Evolutionary conservation across 2,797 vertebrate genomes (phyloP), one percentile per base, ranked within the genome.

Genomic region (Cyprinella venusta): DNA sequence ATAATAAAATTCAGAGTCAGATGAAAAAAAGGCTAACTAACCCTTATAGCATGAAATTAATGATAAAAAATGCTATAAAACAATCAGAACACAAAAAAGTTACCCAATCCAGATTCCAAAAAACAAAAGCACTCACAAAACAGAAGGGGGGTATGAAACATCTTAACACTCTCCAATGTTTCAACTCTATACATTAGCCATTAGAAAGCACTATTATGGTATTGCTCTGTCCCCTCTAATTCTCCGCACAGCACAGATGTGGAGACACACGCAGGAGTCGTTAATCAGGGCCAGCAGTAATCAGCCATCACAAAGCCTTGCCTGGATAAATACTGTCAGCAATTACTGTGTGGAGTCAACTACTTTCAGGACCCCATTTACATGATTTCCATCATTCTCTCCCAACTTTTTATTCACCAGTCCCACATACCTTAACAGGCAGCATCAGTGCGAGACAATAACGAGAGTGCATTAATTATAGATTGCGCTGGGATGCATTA

Each of bases 151-250:
- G 45, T 75, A n/a, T n/a, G n/a, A n/a, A 77, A 24, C 78, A 76
- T 67, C 88, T 88, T 72, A 88, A 79, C 77, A 84, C 81, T 84
- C 82, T 90, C 80, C 78, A 67, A 84, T 90, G 85, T 87, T 85
- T 88, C 87, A 88, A 92, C 89, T 91, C 88, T 90, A 75, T 91
- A 87, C 86, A 88, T 91, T 90, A 93, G 89, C 89, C 84, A 83
- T 87, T 88, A 79, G 88, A 93, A 91, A 93, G 91, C 90, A 90
- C 87, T 90, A 91, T 90, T 91, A 92, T 90, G 92, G 90, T 91
- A 91, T 92, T 91, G 91, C 88, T 91, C 88, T 92, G 92, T 94
- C 93, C 86, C 82, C 81, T 92, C 89, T 93, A 92, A 94, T 94
- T 91, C 91, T 82, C 89, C 92, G 91, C 90, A 85, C 85, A 83